A percentile compares a stretch with the other conserved stretches of the same genome.
phyloP scores from a whole-genome alignment of 2,888 invertebrate species.

The Acrobasis repandana region DNA sequence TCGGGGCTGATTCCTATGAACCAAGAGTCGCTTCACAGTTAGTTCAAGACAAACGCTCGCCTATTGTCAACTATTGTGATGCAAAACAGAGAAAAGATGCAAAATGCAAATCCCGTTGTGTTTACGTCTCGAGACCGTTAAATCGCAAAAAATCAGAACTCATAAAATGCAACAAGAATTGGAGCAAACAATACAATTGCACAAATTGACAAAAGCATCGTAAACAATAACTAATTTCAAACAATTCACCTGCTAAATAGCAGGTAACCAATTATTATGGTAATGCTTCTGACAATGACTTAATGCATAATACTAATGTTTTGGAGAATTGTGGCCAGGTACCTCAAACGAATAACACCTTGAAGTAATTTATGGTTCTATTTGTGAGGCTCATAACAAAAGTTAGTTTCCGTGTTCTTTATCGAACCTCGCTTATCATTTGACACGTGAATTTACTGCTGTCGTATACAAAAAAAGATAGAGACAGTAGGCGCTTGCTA shows the following conservation, averaged over 20 bases:
- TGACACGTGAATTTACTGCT: slow-evolving; percentile 67
- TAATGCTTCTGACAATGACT: slow-evolving; percentile 69
- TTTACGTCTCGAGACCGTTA: slow-evolving; percentile 71
- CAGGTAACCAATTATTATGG: slow-evolving; percentile 80
- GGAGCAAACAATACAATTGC: slow-evolving; percentile 45
- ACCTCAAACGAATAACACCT: slow-evolving; percentile 69
- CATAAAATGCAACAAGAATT: slow-evolving; percentile 52
- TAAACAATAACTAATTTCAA: slow-evolving; percentile 54
- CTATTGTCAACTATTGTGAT: slow-evolving; percentile 59
- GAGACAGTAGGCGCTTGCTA: slow-evolving; percentile 23
- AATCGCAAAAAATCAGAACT: slow-evolving; percentile 55
- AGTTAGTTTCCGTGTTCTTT: slow-evolving; percentile 79
- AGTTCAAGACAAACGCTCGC: slow-evolving; percentile 42
- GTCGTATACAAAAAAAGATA: slow-evolving; percentile 36
- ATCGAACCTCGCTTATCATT: slow-evolving; percentile 69
- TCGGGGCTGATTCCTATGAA: slow-evolving; percentile 43
- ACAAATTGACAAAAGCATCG: slow-evolving; percentile 61
- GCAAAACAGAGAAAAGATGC: slow-evolving; percentile 67
- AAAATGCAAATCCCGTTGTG: slow-evolving; percentile 67
- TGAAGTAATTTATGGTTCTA: slow-evolving; percentile 76
- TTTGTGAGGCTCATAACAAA: slow-evolving; percentile 73
- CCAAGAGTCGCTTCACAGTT: slow-evolving; percentile 37
- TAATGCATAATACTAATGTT: slow-evolving; percentile 65
- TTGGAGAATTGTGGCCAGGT: slow-evolving; percentile 75
- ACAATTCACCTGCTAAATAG: slow-evolving; percentile 72